These are phyloP conservation scores for Ferdinandea cuprea DNA, from an alignment of 2,888 invertebrate genomes.

Conservation along the genomic window DNA sequence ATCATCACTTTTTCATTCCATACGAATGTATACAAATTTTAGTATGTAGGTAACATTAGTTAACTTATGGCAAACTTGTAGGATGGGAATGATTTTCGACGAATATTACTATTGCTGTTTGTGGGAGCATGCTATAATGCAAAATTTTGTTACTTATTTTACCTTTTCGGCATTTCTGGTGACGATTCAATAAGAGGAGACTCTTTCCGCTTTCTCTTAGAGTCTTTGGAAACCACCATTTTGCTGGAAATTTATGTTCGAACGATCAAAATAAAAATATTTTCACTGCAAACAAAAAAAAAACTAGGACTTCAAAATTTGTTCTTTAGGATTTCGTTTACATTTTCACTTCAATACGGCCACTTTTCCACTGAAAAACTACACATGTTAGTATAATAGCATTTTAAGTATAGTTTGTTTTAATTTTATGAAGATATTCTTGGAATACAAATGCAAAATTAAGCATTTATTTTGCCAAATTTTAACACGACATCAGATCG, in stretches of 20 bases:
- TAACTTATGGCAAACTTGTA: no score
- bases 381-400: neutral
- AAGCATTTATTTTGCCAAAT: conserved; percentile 69
- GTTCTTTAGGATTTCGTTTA: conserved; percentile 78
- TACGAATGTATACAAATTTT: neutral
- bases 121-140: conserved; percentile 64
- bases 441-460: conserved; percentile 56
- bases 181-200: conserved; percentile 81
- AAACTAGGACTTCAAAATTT: conserved; percentile 59
- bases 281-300: conserved; percentile 63
- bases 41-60: no score
- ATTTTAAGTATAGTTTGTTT: conserved; percentile 40
- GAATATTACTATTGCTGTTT: conserved; percentile 30
- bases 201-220: conserved; percentile 82
- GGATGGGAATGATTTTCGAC: no score
- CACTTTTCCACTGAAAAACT: conserved; percentile 9
- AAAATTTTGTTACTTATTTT: conserved; percentile 70
- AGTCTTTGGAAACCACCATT: conserved; percentile 83
- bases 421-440: conserved; percentile 27
- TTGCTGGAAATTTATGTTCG: conserved; percentile 71
- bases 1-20: neutral
- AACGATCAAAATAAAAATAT: conserved; percentile 69
- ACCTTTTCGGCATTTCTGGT: conserved; percentile 83
- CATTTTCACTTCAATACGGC: conserved; percentile 76
- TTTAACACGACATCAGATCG: conserved; percentile 75